Base-by-base conservation (phyloP, 2,888 invertebrate species). In the Xylophagus ater region DNA sequence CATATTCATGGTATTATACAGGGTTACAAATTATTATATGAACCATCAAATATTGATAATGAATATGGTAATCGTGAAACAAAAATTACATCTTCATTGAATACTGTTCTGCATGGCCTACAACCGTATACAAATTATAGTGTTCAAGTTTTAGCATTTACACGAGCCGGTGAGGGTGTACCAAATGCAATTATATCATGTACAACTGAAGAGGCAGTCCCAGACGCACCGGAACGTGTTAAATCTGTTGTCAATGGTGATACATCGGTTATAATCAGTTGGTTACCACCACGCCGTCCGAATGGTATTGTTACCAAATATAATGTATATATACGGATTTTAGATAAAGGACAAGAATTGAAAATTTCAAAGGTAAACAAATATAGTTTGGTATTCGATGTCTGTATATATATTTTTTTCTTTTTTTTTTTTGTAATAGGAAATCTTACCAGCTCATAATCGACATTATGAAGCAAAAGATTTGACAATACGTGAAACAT, bases 11-110 rank as follows among this genome's bases (percentile, higher is more conserved):
- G 81, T 23, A 70, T 78, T 33, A 72, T 78, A 46, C 74, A 77
- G 55, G 86, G 86, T 8, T 88, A 85, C 66, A 84, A 83, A 60
- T 69, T 87, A 37, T 69, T 81, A 28, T 85, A 83, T 56, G 73
- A 74, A 44, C 67, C 71, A 4, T 60, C 54, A 3, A 54, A 55
- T 34, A 49, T 59, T 3, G 59, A 61, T 21, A 53, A 53, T 18
- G 60, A 65, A 20, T 61, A 62, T 31, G 58, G 54, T 9, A 52
- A 52, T 1, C 54, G 60, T 47, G 73, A 74, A 51, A 71, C 67
- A 10, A 71, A 69, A 51, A 66, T 68, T 14, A 70, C 71, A n/a
- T 67, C 69, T 9, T 66, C 69, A 2, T 56, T 70, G 7, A 71
- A 65, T 50, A 68, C 71, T 1, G 71, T 73, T 10, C 56, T 77